Evolutionary conservation across 2,797 vertebrate species (phyloP), one percentile per base, ranked within the genome.

Genomic region (Poecile montanus): DNA sequence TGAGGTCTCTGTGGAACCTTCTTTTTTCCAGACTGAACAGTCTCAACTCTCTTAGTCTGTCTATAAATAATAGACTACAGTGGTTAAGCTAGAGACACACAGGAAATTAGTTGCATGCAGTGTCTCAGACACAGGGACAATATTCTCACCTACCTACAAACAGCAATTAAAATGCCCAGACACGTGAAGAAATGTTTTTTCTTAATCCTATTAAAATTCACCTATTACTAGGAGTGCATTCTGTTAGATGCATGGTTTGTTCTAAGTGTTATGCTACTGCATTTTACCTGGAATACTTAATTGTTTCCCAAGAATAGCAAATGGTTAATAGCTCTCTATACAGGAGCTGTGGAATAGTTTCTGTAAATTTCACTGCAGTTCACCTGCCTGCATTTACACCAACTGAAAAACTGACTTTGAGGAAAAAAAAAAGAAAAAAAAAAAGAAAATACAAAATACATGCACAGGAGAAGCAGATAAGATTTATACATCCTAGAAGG

Each of bases 151-250:
- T 67, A 44, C 18, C 26, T 74, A 54, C 11, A 82, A 88, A 48
- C 34, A 76, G 50, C 38, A 93, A 92, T 95, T 94, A 88, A 85
- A 74, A 91, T 88, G 73, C 85, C 38, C 17, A 75, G 79, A 48
- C 85, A 91, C 0, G 11, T 36, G 73, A 94, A 90, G 22, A 79
- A 79, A 86, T 51, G 16, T 42, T 91, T 89, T 88, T 85, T 36
- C 56, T 85, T 84, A 67, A 67, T 71, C 53, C n/a, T 62, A 72
- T 76, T 94, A 81, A 91, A 96, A 91, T 85, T 88, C 67, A 73
- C 7, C 25, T 32, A 16, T 85, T 86, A 61, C 42, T 54, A 53
- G 30, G 32, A 94, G 82, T 0, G 0, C 34, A 29, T 25, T 84
- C 40, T 30, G 30, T 57, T 84, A 89, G 92, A 93, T 76, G 83